A percentile compares a stretch with the other conserved stretches of the same genome.
phyloP scores from a whole-genome alignment of 2,113 vertebrate genomes.

The Coreoperca whiteheadi region DNA sequence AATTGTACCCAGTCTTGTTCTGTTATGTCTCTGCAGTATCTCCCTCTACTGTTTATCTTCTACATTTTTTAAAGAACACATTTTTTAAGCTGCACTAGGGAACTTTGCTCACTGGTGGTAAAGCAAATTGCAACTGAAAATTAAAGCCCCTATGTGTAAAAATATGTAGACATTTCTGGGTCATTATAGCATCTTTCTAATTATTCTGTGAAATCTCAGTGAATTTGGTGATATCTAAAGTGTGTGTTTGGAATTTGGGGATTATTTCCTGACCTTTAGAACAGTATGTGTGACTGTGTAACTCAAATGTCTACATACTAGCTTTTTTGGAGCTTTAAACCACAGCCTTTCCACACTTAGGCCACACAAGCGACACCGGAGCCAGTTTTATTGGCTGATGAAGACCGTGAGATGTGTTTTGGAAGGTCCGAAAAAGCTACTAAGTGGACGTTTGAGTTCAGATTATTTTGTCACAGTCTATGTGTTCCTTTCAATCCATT shows the following conservation, averaged over 20 bases:
- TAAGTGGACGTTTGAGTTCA: too few species aligned
- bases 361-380: too few species aligned
- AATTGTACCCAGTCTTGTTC: slow-evolving; percentile 4
- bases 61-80: slow-evolving; percentile 4
- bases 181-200: neutral
- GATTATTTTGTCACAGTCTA: too few species aligned
- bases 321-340: neutral
- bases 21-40: neutral
- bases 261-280: neutral
- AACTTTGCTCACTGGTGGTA: neutral
- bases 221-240: neutral
- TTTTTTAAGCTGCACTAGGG: neutral
- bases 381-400: neutral
- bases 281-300: neutral
- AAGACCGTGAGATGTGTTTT: too few species aligned
- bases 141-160: neutral
- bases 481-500: too few species aligned
- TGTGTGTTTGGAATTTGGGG: neutral
- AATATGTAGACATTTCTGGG: too few species aligned
- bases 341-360: neutral
- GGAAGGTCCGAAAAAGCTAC: too few species aligned
- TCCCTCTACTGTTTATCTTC: neutral
- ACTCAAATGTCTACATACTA: neutral
- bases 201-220: neutral
- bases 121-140: neutral